These are phyloP conservation scores for Siphamia tubifer DNA, from an alignment of 2,113 vertebrate genomes.

Conservation along the genomic window DNA sequence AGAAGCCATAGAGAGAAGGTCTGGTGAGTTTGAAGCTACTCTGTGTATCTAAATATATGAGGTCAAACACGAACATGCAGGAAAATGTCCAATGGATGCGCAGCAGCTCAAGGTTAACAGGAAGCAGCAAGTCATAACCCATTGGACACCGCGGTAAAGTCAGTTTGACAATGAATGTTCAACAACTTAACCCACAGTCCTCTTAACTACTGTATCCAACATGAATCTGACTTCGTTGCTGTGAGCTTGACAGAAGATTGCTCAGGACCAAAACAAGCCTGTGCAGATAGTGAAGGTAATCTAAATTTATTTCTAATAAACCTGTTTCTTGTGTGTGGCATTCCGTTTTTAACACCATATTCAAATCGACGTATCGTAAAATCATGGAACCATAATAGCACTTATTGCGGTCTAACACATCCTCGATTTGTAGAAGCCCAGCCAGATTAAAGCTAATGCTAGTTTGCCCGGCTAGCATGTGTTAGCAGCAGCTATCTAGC, in stretches of 20 bases:
- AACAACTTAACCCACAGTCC: rapidly evolving
- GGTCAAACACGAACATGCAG: not conserved
- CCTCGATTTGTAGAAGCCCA: not conserved
- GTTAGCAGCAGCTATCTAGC: conserved; percentile 33
- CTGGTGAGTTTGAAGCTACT: not conserved
- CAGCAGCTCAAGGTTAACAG: conserved; percentile 59
- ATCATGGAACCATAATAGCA: too few species aligned
- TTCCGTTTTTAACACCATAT: too few species aligned
- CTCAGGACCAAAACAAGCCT: conserved; percentile 34
- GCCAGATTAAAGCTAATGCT: conserved; percentile 32
- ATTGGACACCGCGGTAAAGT: conserved; percentile 6
- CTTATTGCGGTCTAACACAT: not conserved
- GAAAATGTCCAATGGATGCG: not conserved
- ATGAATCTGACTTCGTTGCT: conserved; percentile 14
- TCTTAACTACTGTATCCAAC: rapidly evolving
- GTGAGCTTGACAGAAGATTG: not conserved
- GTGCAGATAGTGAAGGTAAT: conserved; percentile 26
- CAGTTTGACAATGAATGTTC: not conserved
- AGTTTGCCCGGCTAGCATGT: not conserved
- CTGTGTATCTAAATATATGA: not conserved
- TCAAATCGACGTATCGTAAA: not conserved
- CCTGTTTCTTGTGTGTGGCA: not conserved
- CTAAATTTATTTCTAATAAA: not conserved
- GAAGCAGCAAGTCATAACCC: conserved; percentile 27
- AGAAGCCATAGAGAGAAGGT: too few species aligned